These are phyloP conservation scores for Tiliacea aurago DNA, from an alignment of 2,888 invertebrate species.

Conservation along the genomic window DNA sequence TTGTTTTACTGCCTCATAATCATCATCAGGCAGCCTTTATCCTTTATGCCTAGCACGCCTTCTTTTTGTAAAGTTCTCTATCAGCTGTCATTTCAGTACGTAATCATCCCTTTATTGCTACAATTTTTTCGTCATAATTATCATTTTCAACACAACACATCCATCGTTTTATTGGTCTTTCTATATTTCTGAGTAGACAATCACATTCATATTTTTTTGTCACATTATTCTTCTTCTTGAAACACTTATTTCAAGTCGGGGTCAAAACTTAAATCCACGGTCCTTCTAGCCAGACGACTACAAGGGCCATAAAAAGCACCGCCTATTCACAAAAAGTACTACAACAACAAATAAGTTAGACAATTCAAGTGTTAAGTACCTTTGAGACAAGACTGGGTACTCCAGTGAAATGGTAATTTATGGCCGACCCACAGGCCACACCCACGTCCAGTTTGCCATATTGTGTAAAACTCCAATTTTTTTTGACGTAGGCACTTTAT, in stretches of 20 bases:
- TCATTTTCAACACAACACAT: no score
- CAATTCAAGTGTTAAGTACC: slow-evolving; percentile 47
- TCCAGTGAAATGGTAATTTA: slow-evolving; percentile 44
- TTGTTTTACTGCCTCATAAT: neutral
- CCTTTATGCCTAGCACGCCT: no score
- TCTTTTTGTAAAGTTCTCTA: neutral
- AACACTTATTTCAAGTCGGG: neutral
- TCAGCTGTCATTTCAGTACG: neutral
- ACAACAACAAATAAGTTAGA: slow-evolving; percentile 43
- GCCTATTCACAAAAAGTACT: slow-evolving; percentile 35
- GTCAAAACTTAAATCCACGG: neutral
- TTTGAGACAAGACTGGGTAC: slow-evolving; percentile 46
- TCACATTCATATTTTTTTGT: neutral
- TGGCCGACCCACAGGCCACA: slow-evolving; percentile 11
- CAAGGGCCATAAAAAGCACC: slow-evolving; percentile 20
- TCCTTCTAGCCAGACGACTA: neutral
- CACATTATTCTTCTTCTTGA: no score
- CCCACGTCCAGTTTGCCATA: slow-evolving; percentile 15
- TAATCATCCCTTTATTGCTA: no score
- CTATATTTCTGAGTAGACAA: neutral
- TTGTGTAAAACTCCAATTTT: slow-evolving; percentile 30
- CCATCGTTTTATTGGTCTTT: neutral
- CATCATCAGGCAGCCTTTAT: neutral
- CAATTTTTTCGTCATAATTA: neutral
- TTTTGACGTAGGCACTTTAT: neutral